phyloP scores from a whole-genome alignment of 2,888 invertebrate genomes.

The Proisotoma minuta region DNA sequence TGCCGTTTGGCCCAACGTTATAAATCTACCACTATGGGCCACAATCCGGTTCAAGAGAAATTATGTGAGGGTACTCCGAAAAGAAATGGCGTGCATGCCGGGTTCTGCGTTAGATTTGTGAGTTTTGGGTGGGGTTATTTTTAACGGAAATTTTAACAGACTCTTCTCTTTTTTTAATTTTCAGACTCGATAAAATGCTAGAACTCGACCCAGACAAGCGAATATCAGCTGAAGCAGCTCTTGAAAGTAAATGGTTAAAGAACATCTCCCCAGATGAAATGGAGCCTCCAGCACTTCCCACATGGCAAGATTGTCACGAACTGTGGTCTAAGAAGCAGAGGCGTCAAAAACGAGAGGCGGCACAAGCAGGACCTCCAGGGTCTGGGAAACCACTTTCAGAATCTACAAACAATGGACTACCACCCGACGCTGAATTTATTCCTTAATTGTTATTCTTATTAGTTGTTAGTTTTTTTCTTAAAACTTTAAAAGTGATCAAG shows the following conservation, averaged over 20 bases:
- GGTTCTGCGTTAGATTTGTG: constrained; percentile 73
- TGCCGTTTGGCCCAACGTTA: constrained; percentile 94
- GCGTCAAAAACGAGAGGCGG: constrained; percentile 72
- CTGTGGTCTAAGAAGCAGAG: constrained; percentile 97
- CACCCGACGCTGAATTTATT: constrained; percentile 23
- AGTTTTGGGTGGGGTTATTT: constrained; percentile 16
- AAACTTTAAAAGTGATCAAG: too few relatives aligned
- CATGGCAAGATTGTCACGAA: constrained; percentile 98
- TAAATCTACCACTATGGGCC: constrained; percentile 85
- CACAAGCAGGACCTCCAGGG: constrained; percentile 52
- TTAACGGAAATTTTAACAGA: background rate
- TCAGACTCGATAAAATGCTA: constrained; percentile 80
- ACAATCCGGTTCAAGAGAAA: constrained; percentile 85
- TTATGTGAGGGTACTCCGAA: constrained; percentile 80
- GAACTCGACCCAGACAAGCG: constrained; percentile 90
- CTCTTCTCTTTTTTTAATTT: background rate
- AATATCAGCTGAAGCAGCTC: constrained; percentile 89
- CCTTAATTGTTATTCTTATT: too few relatives aligned
- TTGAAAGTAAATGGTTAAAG: constrained; percentile 86
- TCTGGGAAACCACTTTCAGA: background rate
- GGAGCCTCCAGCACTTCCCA: constrained; percentile 72
- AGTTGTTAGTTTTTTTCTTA: too few relatives aligned
- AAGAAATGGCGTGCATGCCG: constrained; percentile 87
- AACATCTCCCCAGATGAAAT: constrained; percentile 81
- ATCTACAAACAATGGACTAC: background rate